Evolutionary conservation across 64 coral and sea anemone species (phyloP).

Genomic region (Montipora cactus): DNA sequence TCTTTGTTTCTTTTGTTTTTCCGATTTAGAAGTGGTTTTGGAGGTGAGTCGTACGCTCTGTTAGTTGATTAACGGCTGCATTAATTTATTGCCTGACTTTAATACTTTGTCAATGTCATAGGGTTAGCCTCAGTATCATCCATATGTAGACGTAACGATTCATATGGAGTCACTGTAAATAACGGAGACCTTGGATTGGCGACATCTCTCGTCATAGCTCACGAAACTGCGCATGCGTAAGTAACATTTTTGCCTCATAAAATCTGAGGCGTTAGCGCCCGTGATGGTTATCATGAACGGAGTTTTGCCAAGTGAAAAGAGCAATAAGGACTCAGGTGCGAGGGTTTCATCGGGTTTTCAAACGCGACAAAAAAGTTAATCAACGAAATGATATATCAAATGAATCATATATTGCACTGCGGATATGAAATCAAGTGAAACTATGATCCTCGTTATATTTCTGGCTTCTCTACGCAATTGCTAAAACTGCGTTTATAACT

Average conservation of each 20-base stretch:
- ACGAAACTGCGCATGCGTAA: slow-evolving; percentile 72
- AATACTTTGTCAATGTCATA: not conserved
- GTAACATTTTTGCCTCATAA: not conserved
- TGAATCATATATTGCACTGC: too few relatives aligned
- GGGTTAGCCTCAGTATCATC: slow-evolving; percentile 1
- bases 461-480: too few relatives aligned
- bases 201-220: slow-evolving; percentile 28
- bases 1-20: not conserved
- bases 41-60: not conserved
- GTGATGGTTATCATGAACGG: not conserved
- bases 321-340: too few relatives aligned
- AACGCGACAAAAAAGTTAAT: too few relatives aligned
- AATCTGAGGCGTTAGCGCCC: not conserved
- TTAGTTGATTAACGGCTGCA: not conserved
- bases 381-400: too few relatives aligned
- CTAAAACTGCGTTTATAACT: too few relatives aligned
- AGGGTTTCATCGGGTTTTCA: too few relatives aligned
- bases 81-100: not conserved
- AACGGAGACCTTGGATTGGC: slow-evolving; percentile 59
- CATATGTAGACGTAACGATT: not conserved
- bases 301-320: too few relatives aligned
- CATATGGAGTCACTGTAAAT: slow-evolving; percentile 22
- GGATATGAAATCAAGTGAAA: too few relatives aligned
- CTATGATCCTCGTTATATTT: too few relatives aligned
- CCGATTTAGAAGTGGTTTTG: not conserved